Conservation (phyloP, 2,888 invertebrate genomes). For the Andrena praecox region DNA sequence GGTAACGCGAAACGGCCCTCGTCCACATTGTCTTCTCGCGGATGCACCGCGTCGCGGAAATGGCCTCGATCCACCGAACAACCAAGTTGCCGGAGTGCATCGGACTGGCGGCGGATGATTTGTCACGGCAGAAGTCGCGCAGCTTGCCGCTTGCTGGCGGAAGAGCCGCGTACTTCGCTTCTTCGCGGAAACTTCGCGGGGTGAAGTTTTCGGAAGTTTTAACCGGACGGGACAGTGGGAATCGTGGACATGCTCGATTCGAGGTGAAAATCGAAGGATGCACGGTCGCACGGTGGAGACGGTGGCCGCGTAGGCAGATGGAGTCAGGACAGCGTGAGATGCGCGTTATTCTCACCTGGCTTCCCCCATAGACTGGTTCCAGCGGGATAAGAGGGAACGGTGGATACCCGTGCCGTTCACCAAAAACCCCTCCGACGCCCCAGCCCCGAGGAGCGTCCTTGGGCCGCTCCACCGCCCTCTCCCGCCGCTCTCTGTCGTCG, state of each 20-base stretch:
- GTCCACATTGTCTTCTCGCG: constrained; percentile 23
- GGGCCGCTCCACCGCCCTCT: not conserved
- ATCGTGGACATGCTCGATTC: not conserved
- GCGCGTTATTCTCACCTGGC: constrained; percentile 80
- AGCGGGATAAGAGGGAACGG: constrained; percentile 32
- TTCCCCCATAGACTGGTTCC: constrained; percentile 71
- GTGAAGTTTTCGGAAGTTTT: too few relatives aligned
- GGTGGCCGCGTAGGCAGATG: constrained; percentile 75
- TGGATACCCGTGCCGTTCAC: constrained; percentile 40
- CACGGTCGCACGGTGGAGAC: constrained; percentile 2
- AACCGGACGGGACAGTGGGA: too few relatives aligned
- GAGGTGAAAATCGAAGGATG: not conserved
- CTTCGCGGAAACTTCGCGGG: too few relatives aligned
- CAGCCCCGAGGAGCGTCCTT: constrained; percentile 23
- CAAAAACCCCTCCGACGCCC: constrained; percentile 51
- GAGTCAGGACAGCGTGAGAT: constrained; percentile 81
- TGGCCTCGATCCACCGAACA: constrained; percentile 3
- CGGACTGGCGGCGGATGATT: not conserved
- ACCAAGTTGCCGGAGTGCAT: not conserved
- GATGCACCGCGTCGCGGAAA: constrained; percentile 43
- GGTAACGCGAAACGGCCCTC: constrained; percentile 60
- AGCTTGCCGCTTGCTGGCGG: not conserved
- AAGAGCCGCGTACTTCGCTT: too few relatives aligned
- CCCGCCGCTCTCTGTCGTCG: constrained; percentile 55
- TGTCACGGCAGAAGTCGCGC: not conserved